Conservation (phyloP, 1,140 invertebrate species). For the Elymnias hypermnestra region DNA sequence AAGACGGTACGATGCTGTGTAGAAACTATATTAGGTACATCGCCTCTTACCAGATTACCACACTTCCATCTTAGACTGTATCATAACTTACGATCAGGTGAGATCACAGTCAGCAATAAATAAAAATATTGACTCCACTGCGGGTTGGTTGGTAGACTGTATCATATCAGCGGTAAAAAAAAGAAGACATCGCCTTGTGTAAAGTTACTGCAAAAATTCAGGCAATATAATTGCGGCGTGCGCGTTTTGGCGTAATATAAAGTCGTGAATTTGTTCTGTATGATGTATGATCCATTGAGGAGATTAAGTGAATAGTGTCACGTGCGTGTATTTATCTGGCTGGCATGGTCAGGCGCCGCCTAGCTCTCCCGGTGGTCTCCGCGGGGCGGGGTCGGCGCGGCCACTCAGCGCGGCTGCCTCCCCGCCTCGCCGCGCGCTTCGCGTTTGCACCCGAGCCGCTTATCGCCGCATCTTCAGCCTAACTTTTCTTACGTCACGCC, state of each 20-base stretch:
- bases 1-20: no score
- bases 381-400: conserved; percentile 66
- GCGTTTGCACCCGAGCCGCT: conserved; percentile 38
- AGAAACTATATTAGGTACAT: no score
- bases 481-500: conserved; percentile 58
- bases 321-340: conserved; percentile 39
- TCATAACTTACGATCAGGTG: no score
- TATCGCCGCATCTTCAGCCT: conserved; percentile 64
- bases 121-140: no score
- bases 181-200: no score
- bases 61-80: no score
- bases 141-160: no score
- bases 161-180: no score
- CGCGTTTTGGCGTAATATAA: neutral
- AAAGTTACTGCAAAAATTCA: no score
- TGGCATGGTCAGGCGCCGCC: conserved; percentile 44
- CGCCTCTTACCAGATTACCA: no score
- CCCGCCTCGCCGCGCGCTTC: conserved; percentile 26
- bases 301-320: conserved; percentile 54
- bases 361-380: conserved; percentile 66
- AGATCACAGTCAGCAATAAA: no score
- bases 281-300: conserved; percentile 33
- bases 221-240: neutral
- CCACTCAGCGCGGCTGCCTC: conserved; percentile 47
- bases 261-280: conserved; percentile 20